phyloP scores from a whole-genome alignment of 2,888 invertebrate genomes.

The Pinctada fucata region DNA sequence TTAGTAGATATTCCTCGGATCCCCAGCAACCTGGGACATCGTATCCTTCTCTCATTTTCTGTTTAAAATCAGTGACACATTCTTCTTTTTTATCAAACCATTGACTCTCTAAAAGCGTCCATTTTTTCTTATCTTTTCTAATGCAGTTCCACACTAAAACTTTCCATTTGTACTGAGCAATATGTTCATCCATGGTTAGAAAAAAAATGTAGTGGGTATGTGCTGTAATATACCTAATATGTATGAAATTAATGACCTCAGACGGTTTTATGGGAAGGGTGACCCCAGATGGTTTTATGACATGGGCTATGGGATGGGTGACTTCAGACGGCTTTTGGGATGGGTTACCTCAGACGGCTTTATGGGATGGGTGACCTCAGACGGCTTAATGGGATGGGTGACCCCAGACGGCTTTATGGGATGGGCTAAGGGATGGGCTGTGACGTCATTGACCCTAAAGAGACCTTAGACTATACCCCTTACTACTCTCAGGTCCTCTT shows the following conservation, averaged over 20 bases:
- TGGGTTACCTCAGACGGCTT: too few species aligned
- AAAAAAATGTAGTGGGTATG: conserved; percentile 4
- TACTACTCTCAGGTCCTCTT: too few species aligned
- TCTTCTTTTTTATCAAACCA: conserved; percentile 20
- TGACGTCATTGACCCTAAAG: too few species aligned
- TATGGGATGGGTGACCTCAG: too few species aligned
- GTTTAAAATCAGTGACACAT: conserved; percentile 13
- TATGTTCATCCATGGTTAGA: conserved; percentile 6
- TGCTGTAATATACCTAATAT: not conserved
- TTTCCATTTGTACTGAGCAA: conserved; percentile 21
- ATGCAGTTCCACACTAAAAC: conserved; percentile 14
- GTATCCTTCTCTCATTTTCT: conserved; percentile 9
- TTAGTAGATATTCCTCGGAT: conserved; percentile 9
- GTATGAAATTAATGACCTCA: not conserved
- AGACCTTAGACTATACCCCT: too few species aligned
- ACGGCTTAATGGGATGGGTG: too few species aligned
- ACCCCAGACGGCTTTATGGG: too few species aligned
- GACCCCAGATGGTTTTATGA: too few species aligned
- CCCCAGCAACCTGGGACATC: conserved; percentile 15
- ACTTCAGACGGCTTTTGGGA: conserved; percentile 2
- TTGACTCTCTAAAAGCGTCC: conserved; percentile 18
- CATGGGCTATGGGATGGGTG: not conserved
- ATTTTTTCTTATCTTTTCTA: conserved; percentile 23
- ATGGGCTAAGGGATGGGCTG: too few species aligned
- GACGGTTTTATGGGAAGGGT: too few species aligned